Percentiles rank a stretch among this genome's conserved stretches.
phyloP scores from a whole-genome alignment of 2,888 invertebrate genomes.

The Druceiella hillmani region DNA sequence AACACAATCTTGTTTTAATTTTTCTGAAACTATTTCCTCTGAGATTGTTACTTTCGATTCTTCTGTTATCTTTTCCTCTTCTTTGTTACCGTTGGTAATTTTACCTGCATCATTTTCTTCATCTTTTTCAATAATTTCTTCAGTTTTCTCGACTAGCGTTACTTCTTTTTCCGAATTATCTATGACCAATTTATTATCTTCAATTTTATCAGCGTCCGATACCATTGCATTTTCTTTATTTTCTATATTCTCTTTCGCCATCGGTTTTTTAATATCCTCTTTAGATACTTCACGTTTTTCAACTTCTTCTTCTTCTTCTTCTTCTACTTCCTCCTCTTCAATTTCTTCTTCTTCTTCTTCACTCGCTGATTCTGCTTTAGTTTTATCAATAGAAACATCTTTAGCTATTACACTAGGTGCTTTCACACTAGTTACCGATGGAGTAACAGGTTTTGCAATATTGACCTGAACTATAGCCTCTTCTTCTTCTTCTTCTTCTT shows the following conservation, averaged over 20 bases:
- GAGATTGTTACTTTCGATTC: no score
- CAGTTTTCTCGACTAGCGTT: background rate
- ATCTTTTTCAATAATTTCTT: background rate
- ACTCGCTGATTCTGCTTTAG: background rate
- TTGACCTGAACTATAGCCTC: slow-evolving; percentile 11
- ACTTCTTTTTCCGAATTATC: slow-evolving; percentile 3
- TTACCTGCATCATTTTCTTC: background rate
- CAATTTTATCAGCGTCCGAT: slow-evolving; percentile 16
- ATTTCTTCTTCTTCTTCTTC: slow-evolving; percentile 21
- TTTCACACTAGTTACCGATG: background rate
- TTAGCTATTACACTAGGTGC: no score
- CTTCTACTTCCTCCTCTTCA: slow-evolving; percentile 4
- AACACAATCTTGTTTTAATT: no score
- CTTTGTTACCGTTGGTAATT: background rate
- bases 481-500: slow-evolving; percentile 22
- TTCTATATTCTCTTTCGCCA: slow-evolving; percentile 14
- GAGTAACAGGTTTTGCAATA: background rate
- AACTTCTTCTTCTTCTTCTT: slow-evolving; percentile 7
- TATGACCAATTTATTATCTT: slow-evolving; percentile 15
- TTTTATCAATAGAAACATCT: no score
- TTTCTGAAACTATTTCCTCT: no score
- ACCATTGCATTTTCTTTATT: slow-evolving; percentile 17
- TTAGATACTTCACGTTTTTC: slow-evolving; percentile 19
- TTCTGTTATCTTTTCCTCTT: background rate
- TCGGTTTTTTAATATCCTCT: slow-evolving; percentile 5